Evolutionary conservation across 2,888 invertebrate species (phyloP).

Genomic region (Drosophila borealis): DNA sequence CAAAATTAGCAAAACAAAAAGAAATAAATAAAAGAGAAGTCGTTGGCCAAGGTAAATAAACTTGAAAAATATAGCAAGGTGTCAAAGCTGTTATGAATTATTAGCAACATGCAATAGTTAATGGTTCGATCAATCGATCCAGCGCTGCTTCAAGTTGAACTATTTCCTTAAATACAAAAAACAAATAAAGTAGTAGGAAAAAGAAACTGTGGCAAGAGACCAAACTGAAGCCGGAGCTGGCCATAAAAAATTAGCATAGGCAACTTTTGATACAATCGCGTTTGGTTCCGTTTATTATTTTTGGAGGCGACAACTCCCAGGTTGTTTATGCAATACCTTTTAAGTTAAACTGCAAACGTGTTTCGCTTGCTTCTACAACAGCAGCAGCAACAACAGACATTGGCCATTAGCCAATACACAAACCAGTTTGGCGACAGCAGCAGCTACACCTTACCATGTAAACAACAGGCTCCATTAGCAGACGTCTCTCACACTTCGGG

Average conservation of each 20-base stretch:
- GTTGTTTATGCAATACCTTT: slow-evolving; percentile 70
- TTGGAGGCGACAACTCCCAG: slow-evolving; percentile 44
- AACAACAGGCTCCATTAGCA: slow-evolving; percentile 59
- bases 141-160: slow-evolving; percentile 38
- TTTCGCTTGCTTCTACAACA: slow-evolving; percentile 30
- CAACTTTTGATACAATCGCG: slow-evolving; percentile 37
- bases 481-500: slow-evolving; percentile 27
- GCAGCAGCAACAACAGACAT: slow-evolving; percentile 25
- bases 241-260: slow-evolving; percentile 70
- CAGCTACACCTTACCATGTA: slow-evolving; percentile 53
- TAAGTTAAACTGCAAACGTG: slow-evolving; percentile 65
- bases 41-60: slow-evolving; percentile 68
- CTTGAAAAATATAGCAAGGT: slow-evolving; percentile 47
- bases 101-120: slow-evolving; percentile 64
- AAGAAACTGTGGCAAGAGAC: slow-evolving; percentile 68
- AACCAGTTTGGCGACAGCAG: slow-evolving; percentile 54
- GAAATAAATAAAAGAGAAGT: slow-evolving; percentile 27
- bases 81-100: slow-evolving; percentile 40
- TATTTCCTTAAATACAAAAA: slow-evolving; percentile 40
- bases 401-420: slow-evolving; percentile 63
- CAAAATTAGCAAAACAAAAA: slow-evolving; percentile 46
- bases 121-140: slow-evolving; percentile 9
- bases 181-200: slow-evolving; percentile 17
- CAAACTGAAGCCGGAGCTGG: slow-evolving; percentile 40
- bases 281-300: slow-evolving; percentile 68